Evolutionary conservation across 2,113 vertebrate species (phyloP), one percentile per base, ranked within the genome.

Genomic region (Gadus macrocephalus): DNA sequence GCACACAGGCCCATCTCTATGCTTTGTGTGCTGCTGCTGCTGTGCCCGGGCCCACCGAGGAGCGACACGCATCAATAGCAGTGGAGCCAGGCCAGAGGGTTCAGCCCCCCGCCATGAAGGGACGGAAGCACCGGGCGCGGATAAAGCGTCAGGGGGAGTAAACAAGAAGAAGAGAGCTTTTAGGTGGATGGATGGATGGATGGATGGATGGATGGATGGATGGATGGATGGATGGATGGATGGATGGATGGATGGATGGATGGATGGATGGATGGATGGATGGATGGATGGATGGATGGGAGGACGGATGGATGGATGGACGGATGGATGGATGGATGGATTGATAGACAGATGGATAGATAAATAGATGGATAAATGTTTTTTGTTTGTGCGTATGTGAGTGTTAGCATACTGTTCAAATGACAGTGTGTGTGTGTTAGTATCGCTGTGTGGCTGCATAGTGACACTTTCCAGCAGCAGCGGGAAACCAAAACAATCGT

Each of bases 401-500:
- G 19, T 49, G 64, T 42, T 9, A 12, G 31, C 42, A 3, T 35
- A 35, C 31, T 35, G 31, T 35, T 35, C 6, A 35, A 35, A 35
- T 35, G 31, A 7, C 31, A 5, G 15, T 53, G 12, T 25, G 53
- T 66, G 53, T 58, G 71, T 27, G 42, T 63, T 16, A 3, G 15
- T 81, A 87, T 88, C 83, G 78, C 80, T 84, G 82, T 76, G 75
- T 88, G 84, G 85, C 84, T 81, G 80, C 59, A 68, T 68, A 70
- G 78, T 78, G 73, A 83, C 78, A 82, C 42, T 49, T 49, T 49
- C 42, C 55, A 58, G 76, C 71, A 81, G 20, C 19, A 67, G 69
- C 82, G 86, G 89, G 88, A 90, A 90, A 84, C 80, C 79, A 82
- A 81, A 89, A 89, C 87, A 89, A 87, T 86, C 69, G 75, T 83